Conservation (phyloP, 2,797 vertebrate genomes). For the Lagothrix lagotricha region DNA sequence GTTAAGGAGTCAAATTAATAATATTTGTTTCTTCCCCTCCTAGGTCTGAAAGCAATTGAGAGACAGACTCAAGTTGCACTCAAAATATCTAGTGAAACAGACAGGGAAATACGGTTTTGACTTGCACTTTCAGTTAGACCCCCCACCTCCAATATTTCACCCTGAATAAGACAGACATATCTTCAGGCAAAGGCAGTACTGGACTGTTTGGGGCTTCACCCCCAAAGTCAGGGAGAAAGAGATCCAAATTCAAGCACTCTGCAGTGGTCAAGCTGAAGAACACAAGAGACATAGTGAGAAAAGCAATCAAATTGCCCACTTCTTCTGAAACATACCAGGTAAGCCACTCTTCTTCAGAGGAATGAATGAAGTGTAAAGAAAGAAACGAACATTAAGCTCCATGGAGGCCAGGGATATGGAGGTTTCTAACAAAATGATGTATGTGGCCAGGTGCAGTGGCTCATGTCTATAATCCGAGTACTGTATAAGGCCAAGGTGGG, state of each 20-base stretch:
- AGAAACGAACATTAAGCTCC: not conserved
- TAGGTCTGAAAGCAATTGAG: not conserved
- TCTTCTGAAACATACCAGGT: not conserved
- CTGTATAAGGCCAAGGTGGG: not conserved
- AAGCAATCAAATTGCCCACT: not conserved
- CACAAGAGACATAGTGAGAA: not conserved
- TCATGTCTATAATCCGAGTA: not conserved
- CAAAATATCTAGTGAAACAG: not conserved
- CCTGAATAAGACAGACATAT: not conserved
- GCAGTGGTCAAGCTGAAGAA: not conserved
- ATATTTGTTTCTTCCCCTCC: not conserved
- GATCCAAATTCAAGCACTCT: not conserved
- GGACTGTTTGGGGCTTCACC: not conserved
- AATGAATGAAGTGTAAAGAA: not conserved
- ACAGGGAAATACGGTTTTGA: not conserved
- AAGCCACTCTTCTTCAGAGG: not conserved
- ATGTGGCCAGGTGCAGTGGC: not conserved
- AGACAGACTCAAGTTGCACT: not conserved
- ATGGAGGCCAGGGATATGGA: not conserved
- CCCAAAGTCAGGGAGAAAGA: not conserved
- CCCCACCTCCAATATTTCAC: not conserved
- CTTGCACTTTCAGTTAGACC: not conserved
- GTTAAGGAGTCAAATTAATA: conserved; percentile 4
- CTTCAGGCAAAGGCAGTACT: not conserved
- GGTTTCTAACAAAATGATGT: not conserved